These are phyloP conservation scores for Intellagama lesueurii DNA, from an alignment of 2,797 vertebrate genomes.

Conservation along the genomic window DNA sequence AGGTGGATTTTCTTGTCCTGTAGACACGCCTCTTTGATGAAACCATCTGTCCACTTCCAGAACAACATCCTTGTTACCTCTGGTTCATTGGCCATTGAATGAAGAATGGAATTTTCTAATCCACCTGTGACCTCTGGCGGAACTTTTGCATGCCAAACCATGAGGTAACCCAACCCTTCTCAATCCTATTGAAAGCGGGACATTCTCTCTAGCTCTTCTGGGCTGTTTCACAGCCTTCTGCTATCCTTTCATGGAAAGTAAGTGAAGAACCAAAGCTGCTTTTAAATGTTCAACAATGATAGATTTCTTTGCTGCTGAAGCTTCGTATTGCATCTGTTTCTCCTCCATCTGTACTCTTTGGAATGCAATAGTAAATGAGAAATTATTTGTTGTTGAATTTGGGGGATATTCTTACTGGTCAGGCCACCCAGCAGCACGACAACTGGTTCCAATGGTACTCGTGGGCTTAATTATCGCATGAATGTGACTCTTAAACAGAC, in stretches of 20 bases:
- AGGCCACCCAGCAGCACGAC: neutral
- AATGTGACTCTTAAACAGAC: no score
- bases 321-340: neutral
- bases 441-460: neutral
- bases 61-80: slow-evolving; percentile 24
- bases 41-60: slow-evolving; percentile 19
- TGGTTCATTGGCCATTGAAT: slow-evolving; percentile 17
- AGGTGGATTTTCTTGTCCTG: neutral
- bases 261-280: neutral
- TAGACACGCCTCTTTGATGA: neutral
- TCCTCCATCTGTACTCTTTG: neutral
- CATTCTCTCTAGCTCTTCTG: neutral
- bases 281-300: neutral
- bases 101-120: slow-evolving; percentile 36
- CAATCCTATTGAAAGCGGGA: slow-evolving; percentile 8
- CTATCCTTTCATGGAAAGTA: slow-evolving; percentile 8
- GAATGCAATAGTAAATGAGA: neutral
- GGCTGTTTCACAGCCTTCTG: neutral
- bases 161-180: slow-evolving; percentile 21
- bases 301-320: neutral
- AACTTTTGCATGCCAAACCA: slow-evolving; percentile 21
- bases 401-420: neutral
- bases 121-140: slow-evolving; percentile 29
- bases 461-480: neutral
- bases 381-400: neutral